A percentile compares a stretch with the other conserved stretches of the same genome.
phyloP scores from a whole-genome alignment of 2,113 vertebrate species.

The Odocoileus virginianus region DNA sequence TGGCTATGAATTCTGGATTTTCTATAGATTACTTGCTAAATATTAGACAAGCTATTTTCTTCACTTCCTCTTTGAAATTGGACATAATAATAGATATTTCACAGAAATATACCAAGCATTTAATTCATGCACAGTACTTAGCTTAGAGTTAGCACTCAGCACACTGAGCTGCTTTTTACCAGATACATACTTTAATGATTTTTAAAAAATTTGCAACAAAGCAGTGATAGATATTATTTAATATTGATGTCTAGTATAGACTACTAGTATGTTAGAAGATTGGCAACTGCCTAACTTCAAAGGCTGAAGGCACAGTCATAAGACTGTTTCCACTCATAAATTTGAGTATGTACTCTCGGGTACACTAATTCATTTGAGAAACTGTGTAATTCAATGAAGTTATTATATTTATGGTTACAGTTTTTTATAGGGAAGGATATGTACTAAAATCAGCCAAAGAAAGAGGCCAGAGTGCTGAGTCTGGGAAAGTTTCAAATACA shows the following conservation, averaged over 20 bases:
- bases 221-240: neutral
- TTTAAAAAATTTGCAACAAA: neutral
- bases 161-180: neutral
- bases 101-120: neutral
- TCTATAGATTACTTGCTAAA: neutral
- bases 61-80: neutral
- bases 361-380: neutral
- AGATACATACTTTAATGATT: neutral
- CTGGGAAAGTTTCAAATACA: neutral
- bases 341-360: neutral
- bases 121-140: neutral
- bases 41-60: neutral
- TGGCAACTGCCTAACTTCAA: neutral
- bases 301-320: neutral
- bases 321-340: neutral
- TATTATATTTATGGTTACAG: neutral
- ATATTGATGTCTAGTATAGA: neutral
- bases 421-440: neutral
- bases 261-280: neutral
- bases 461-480: neutral
- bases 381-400: neutral
- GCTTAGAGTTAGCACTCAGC: neutral
- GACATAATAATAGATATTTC: neutral
- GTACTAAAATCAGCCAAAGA: neutral
- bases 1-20: constrained; percentile 16